Evolutionary conservation across 2,888 invertebrate genomes (phyloP).

Genomic region (Megaustenia siamemsis): DNA sequence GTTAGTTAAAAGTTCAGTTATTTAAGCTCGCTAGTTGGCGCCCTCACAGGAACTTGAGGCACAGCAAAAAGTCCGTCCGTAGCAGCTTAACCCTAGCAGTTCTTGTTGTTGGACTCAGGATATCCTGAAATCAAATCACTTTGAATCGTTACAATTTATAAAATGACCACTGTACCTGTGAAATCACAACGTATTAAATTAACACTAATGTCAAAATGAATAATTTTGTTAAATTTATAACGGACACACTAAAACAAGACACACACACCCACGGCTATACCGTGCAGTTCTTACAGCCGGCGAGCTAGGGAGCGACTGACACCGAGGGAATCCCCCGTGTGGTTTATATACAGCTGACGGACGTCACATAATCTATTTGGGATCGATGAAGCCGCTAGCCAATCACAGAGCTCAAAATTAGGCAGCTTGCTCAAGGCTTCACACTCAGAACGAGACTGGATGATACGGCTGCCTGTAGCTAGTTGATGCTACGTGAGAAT

Average conservation of each 20-base stretch:
- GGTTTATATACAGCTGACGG: constrained; percentile 66
- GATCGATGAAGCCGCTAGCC: constrained; percentile 57
- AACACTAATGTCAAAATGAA: constrained; percentile 1
- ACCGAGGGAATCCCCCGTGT: constrained; percentile 65
- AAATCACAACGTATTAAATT: background rate
- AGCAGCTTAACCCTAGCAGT: too few species aligned
- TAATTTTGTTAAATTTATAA: background rate
- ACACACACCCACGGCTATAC: background rate
- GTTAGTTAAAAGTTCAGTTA: too few species aligned
- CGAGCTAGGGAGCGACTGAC: constrained; percentile 74
- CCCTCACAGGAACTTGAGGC: constrained; percentile 49
- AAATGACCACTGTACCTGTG: constrained; percentile 28
- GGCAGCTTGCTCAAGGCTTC: constrained; percentile 52
- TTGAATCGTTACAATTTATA: constrained; percentile 40
- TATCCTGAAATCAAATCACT: too few species aligned
- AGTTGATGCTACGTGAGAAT: too few species aligned
- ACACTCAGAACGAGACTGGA: constrained; percentile 48
- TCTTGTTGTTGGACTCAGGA: too few species aligned
- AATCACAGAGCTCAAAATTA: constrained; percentile 62
- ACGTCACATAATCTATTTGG: constrained; percentile 64
- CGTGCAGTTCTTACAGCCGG: constrained; percentile 58
- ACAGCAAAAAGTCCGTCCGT: too few species aligned
- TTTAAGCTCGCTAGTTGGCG: constrained; percentile 57
- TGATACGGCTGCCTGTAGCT: too few species aligned
- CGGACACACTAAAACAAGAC: background rate